Evolutionary conservation across 2,113 vertebrate species (phyloP), one percentile per base, ranked within the genome.

Genomic region (Cyprinodon tularosa): DNA sequence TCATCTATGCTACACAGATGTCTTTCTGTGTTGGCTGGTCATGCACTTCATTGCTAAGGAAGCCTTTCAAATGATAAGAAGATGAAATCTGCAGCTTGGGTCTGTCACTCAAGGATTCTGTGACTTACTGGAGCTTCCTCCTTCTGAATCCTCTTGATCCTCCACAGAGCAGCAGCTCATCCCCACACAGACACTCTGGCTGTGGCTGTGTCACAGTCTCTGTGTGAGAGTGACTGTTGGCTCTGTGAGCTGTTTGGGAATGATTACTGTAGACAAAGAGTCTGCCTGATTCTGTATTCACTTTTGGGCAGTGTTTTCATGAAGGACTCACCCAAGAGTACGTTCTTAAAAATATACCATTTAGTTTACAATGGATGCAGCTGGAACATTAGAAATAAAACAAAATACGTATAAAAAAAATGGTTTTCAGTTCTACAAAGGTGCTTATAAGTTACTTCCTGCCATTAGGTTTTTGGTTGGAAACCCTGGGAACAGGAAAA

Each of bases 71-170:
- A 77, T 50, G 64, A 68, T 72, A 64, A 71, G 77, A 69, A 60
- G 74, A 73, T 53, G 80, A 68, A 8, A 29, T 37, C 57, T 70
- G 61, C 40, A 61, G 59, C 44, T 71, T 29, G 7, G 47, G 64
- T 81, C 66, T 72, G 36, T 72, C 71, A 22, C 61, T 74, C 45
- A 47, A 67, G 36, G 69, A 74, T 60, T 76, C 59, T 73, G 39
- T 45, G 62, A 59, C 64, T 71, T n/a, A 62, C 37, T 67, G 74
- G 50, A 7, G 57, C 20, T 72, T 63, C 36, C 57, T 78, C 57
- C 12, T 67, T 20, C 64, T 61, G 12, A 22, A 36, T 68, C 57
- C 53, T 42, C 59, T 64, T 44, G 47, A 72, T 53, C 64, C 38
- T 77, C 44, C 36, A 62, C 72, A 62, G 65, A 50, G 13, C 62